phyloP scores from a whole-genome alignment of 1,140 invertebrate species.

The Lasioglossum albipes region DNA sequence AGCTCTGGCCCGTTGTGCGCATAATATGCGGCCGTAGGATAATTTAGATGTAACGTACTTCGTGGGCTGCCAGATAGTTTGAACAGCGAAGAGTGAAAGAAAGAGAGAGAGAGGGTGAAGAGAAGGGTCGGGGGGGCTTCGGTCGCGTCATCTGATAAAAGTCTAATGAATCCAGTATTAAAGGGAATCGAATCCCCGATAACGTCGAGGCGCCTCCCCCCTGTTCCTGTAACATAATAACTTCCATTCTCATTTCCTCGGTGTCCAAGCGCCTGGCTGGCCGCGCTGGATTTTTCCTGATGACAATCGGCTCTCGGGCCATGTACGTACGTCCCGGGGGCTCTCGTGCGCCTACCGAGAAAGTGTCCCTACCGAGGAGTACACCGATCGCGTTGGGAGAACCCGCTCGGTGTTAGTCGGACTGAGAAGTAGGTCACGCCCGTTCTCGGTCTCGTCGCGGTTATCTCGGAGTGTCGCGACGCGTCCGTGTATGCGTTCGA shows the following conservation, averaged over 20 bases:
- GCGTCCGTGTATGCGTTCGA: background rate
- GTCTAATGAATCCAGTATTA: conserved; percentile 47
- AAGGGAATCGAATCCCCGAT: conserved; percentile 48
- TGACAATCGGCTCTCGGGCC: conserved; percentile 55
- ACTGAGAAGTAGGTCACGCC: no score
- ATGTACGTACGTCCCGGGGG: conserved; percentile 30
- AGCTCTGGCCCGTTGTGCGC: no score
- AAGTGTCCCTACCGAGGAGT: conserved; percentile 55
- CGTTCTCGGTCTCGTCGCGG: no score
- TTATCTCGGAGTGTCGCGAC: no score
- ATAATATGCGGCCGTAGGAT: background rate
- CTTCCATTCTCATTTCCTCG: conserved; percentile 53
- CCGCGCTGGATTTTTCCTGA: conserved; percentile 56
- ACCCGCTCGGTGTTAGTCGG: conserved; percentile 45
- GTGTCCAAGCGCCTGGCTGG: conserved; percentile 17
- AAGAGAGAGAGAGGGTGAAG: no score
- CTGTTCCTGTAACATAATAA: conserved; percentile 60
- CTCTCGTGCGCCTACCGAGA: conserved; percentile 54
- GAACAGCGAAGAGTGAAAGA: background rate
- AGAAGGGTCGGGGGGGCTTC: no score
- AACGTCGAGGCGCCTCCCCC: conserved; percentile 34
- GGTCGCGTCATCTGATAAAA: conserved; percentile 23
- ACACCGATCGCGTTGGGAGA: conserved; percentile 42
- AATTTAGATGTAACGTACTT: conserved; percentile 44
- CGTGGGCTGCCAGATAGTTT: conserved; percentile 1